Evolutionary conservation across 2,113 vertebrate species (phyloP).

Genomic region (Rattus norvegicus): GRCr8 NC_086026.1:109829001-109829500

Average conservation of each 20-base stretch:
- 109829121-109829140: background rate
- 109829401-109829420: background rate
- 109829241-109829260: background rate
- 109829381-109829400: background rate
- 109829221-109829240: background rate
- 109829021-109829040: constrained; percentile 31
- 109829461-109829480: background rate
- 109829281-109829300: background rate
- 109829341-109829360: background rate
- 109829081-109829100: too few species aligned
- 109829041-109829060: background rate
- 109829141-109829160: background rate
- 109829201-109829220: background rate
- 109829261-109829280: background rate
- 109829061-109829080: constrained; percentile 10
- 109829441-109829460: background rate
- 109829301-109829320: background rate
- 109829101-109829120: too few species aligned
- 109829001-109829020: too few species aligned
- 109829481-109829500: background rate
- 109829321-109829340: background rate
- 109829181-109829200: background rate
- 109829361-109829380: background rate
- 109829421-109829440: background rate
- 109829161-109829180: background rate